phyloP scores from a whole-genome alignment of 2,888 invertebrate species.

The Yponomeuta plumbellus region DNA sequence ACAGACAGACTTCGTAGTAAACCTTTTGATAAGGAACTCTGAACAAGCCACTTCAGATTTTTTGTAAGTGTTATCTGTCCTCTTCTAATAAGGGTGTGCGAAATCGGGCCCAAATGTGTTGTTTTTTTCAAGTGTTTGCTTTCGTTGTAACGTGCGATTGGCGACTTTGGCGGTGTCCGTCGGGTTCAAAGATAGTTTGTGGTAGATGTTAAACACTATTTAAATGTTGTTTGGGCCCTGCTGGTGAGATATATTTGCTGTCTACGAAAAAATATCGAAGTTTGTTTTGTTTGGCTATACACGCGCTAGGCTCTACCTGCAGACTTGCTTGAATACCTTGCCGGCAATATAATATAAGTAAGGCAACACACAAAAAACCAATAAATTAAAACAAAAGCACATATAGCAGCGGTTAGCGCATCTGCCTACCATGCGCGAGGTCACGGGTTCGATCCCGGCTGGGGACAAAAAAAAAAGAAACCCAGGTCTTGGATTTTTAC shows the following conservation, averaged over 20 bases:
- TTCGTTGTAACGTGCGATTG: conserved; percentile 26
- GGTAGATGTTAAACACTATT: conserved; percentile 36
- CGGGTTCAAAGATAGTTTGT: conserved; percentile 44
- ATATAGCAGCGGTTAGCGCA: too few species aligned
- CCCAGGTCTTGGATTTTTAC: too few species aligned
- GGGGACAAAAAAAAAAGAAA: too few species aligned
- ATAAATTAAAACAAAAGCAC: too few species aligned
- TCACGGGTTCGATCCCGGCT: too few species aligned
- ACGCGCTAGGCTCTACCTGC: neutral
- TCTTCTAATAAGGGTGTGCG: conserved; percentile 60
- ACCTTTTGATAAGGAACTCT: too few species aligned
- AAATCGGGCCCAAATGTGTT: conserved; percentile 31
- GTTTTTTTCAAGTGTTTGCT: conserved; percentile 5
- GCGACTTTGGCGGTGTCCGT: conserved; percentile 58
- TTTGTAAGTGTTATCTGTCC: conserved; percentile 48
- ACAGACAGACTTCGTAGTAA: too few species aligned
- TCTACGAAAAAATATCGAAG: neutral
- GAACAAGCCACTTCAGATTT: conserved; percentile 9
- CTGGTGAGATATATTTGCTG: conserved; percentile 34
- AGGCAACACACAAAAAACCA: too few species aligned
- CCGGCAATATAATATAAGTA: too few species aligned
- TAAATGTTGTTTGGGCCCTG: conserved; percentile 35
- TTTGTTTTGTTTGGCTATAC: neutral
- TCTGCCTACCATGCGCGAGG: too few species aligned
- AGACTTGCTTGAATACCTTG: neutral